Conservation (phyloP, 1,140 invertebrate species). For the Dreissena polymorpha region DNA sequence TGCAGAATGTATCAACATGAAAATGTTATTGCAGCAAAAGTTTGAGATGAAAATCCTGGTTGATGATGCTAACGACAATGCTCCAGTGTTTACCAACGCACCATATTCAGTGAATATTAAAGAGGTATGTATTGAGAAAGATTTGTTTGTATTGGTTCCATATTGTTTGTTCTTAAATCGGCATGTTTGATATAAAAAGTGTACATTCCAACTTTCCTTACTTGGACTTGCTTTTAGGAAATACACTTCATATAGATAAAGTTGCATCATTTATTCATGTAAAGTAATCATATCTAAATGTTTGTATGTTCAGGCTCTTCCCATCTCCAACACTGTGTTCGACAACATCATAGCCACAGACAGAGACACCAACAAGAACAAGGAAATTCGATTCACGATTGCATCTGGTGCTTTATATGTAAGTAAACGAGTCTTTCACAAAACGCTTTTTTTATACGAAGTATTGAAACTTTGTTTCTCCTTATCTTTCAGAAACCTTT, state of each 20-base stretch:
- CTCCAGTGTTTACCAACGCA: not conserved
- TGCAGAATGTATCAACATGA: not conserved
- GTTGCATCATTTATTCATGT: no score
- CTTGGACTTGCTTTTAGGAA: no score
- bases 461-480: no score
- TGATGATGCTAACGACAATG: slow-evolving; percentile 38
- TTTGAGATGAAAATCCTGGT: slow-evolving; percentile 1
- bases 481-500: no score
- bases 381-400: slow-evolving; percentile 1
- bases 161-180: no score
- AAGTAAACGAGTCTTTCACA: no score
- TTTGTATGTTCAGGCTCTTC: slow-evolving; percentile 10
- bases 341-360: slow-evolving; percentile 21
- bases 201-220: no score
- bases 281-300: no score
- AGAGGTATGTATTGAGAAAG: slow-evolving; percentile 25
- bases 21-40: slow-evolving; percentile 10
- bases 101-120: slow-evolving; percentile 14
- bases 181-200: no score
- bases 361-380: slow-evolving; percentile 31
- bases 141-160: no score
- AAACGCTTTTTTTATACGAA: no score
- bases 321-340: slow-evolving; percentile 28
- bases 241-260: no score
- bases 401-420: slow-evolving; percentile 12